These are phyloP conservation scores for Athene noctua DNA, from an alignment of 2,113 vertebrate genomes.

Conservation along the genomic window DNA sequence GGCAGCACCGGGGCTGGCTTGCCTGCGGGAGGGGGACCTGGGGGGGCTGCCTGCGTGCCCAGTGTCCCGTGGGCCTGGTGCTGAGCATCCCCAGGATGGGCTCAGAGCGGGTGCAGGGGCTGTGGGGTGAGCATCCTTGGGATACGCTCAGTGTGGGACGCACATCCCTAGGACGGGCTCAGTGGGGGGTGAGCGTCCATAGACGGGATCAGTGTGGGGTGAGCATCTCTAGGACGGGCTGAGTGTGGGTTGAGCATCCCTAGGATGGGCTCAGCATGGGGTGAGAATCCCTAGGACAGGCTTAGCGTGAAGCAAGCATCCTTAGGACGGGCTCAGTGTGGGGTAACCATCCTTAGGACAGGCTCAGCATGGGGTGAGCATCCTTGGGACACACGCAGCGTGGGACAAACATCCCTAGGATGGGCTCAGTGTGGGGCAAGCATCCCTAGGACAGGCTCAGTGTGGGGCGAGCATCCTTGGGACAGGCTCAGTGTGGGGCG, in stretches of 20 bases:
- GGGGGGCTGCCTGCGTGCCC: neutral
- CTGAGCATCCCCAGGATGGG: neutral
- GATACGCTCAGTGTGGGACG: too few relatives aligned
- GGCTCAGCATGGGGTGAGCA: neutral
- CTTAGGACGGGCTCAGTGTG: neutral
- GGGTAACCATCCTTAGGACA: neutral
- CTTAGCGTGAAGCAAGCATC: neutral
- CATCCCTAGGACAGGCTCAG: too few relatives aligned
- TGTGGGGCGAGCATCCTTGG: neutral
- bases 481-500: neutral
- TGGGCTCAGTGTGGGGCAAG: neutral
- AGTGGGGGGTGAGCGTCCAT: too few relatives aligned
- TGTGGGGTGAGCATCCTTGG: neutral
- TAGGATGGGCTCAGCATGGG: rapidly evolving
- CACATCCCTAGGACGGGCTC: neutral
- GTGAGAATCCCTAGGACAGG: too few relatives aligned
- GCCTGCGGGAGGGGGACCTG: neutral
- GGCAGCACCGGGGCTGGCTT: neutral
- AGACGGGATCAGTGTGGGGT: rapidly evolving
- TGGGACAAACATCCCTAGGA: neutral
- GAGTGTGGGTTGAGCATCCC: neutral
- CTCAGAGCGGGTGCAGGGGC: neutral
- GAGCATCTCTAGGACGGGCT: neutral
- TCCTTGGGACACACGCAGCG: too few relatives aligned
- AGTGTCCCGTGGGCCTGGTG: too few relatives aligned